Evolutionary conservation across 2,113 vertebrate genomes (phyloP), one percentile per base, ranked within the genome.

Genomic region (Hyperoodon ampullatus): DNA sequence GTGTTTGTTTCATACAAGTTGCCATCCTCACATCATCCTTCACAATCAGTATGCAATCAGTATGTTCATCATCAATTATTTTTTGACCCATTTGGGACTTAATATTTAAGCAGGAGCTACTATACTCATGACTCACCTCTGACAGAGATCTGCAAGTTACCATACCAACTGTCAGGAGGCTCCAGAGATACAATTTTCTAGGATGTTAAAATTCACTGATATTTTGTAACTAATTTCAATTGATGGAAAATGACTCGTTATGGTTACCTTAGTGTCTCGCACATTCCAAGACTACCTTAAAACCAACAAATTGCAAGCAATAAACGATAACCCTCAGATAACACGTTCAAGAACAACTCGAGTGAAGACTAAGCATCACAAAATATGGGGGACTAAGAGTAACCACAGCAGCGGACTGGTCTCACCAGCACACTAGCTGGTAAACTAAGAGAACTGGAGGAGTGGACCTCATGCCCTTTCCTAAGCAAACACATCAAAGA

Each of bases 71-170:
- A 24, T 19, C 23, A 78, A 80, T 84, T 26, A 60, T 30, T 60
- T 93, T 94, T 77, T 33, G 1, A 60, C 92, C 26, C 77, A 60
- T 39, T 44, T 95, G 18, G 35, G 39, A 96, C 50, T 77, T 74
- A 81, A n/a, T 53, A 91, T 11, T 96, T 78, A 93, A 93, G 74
- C 42, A 60, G 65, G 78, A 60, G n/a, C 63, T 7, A 42, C 58
- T 19, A 66, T 44, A 83, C 28, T 53, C 44, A 28, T 39, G 78
- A 84, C 23, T 85, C 74, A 80, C 93, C 93, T 87, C 92, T 95
- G 83, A 96, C 35, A 96, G 88, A 96, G 7, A n/a, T 82, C 68
- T 60, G 10, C 30, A 82, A 86, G 44, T 68, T 96, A 77, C 74
- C 80, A 2, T 71, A 85, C 23, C 72, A 96, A 35, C 14, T 26